phyloP scores from a whole-genome alignment of 2,797 vertebrate species.

The Philypnodon macrostomus region DNA sequence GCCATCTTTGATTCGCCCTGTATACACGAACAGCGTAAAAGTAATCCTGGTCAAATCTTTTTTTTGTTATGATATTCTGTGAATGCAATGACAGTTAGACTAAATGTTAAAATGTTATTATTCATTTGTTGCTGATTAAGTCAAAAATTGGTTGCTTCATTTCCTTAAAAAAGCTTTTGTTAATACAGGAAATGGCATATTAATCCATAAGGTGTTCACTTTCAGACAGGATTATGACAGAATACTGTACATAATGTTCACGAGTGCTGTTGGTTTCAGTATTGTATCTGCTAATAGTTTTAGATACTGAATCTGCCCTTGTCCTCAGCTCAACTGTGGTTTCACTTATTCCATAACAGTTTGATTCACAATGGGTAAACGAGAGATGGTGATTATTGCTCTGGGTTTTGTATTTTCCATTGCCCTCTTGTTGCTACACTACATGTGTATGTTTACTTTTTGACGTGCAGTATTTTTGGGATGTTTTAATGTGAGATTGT shows the following conservation, averaged over 20 bases:
- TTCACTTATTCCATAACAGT: too few relatives aligned
- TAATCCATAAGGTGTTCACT: too few relatives aligned
- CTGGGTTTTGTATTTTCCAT: not conserved
- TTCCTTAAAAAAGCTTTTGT: too few relatives aligned
- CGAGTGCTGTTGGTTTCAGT: too few relatives aligned
- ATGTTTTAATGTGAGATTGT: slow-evolving; percentile 54
- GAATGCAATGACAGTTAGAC: slow-evolving; percentile 42
- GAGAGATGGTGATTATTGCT: too few relatives aligned
- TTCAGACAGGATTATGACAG: too few relatives aligned
- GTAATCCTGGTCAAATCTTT: slow-evolving; percentile 77
- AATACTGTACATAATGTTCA: too few relatives aligned
- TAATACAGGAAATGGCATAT: too few relatives aligned
- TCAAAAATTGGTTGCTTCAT: too few relatives aligned
- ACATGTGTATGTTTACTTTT: slow-evolving; percentile 31
- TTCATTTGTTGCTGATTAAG: not conserved
- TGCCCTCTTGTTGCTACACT: slow-evolving; percentile 29
- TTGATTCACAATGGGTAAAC: slow-evolving; percentile 34
- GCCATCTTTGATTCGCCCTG: slow-evolving; percentile 88
- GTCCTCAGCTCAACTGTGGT: slow-evolving; percentile 30
- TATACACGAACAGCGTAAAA: slow-evolving; percentile 74
- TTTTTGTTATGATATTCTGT: slow-evolving; percentile 58
- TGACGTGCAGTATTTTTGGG: not conserved
- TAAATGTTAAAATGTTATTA: slow-evolving; percentile 36
- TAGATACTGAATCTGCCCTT: not conserved
- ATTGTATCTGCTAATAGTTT: not conserved